Evolutionary conservation across 92 coral and sea anemone genomes (phyloP), one percentile per base, ranked within the genome.

Genomic region (Epizoanthus rinbou): DNA sequence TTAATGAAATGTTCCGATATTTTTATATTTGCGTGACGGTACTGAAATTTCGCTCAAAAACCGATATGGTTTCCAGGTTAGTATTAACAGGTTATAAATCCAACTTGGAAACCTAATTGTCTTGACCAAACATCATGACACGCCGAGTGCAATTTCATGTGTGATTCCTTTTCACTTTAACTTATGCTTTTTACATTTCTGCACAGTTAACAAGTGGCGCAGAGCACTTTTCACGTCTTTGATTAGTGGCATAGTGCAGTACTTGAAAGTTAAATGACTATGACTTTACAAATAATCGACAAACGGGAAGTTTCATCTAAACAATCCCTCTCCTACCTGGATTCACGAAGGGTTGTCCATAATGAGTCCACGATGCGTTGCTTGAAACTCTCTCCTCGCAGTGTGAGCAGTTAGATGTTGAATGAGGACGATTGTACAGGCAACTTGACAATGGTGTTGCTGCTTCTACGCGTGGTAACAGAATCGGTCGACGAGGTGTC

Each of bases 381-480:
- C 57, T 85, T 33, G 88, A 33, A 16, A 66, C 70, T 25, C 83
- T 56, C 25, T 93, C 94, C 21, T 80, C 90, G 64, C 81, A 79
- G 83, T 83, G 89, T 37, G 23, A 58, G 62, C 90, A 93, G 63
- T 71, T 86, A 31, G 85, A 39, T 39, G 79, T 53, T 3, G 91
- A 59, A 11, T 71, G 72, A 31, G 92, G 89, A 54, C 87, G 73
- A 14, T 83, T 89, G 85, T 85, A 84, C 22, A 64, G 74, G 33
- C 83, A 81, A 2, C 83, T 75, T 10, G 63, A 81, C 97, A 94
- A 89, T 21, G 85, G 86, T 11, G 85, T 17, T 37, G 66, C 56
- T 16, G 93, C 89, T 33, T 93, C 93, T 2, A 91, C 85, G 57
- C 97, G 91, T 7, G 97, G 97, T 4, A 93, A 76, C 52, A 93